These are phyloP conservation scores for Parnassius orleans DNA, from an alignment of 2,888 invertebrate genomes.

Conservation along the genomic window DNA sequence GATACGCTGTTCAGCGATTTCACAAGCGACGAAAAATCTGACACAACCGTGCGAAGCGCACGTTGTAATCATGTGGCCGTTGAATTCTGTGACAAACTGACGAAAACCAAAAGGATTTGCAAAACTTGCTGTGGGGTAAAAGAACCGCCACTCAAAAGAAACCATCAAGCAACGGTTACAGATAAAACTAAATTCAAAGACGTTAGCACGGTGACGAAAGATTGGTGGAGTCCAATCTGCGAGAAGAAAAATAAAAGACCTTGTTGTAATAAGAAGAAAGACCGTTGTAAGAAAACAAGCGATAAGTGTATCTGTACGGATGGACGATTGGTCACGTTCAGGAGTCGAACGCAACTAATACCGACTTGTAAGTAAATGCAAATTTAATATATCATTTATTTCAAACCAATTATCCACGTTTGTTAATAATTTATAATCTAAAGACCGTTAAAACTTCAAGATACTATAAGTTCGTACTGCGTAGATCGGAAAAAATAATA, in stretches of 20 bases:
- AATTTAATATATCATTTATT: too few relatives aligned
- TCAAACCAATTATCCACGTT: too few relatives aligned
- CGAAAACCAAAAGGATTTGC: slow-evolving; percentile 20
- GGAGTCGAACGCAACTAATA: slow-evolving; percentile 50
- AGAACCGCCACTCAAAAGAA: slow-evolving; percentile 38
- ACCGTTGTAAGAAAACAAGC: slow-evolving; percentile 11
- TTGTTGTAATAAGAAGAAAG: slow-evolving; percentile 29
- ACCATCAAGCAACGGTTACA: slow-evolving; percentile 46
- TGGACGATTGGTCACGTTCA: slow-evolving; percentile 49
- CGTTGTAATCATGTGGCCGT: slow-evolving; percentile 43
- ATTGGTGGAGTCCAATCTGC: slow-evolving; percentile 62
- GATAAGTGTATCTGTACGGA: slow-evolving; percentile 38
- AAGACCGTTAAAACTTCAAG: too few relatives aligned
- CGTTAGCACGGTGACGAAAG: slow-evolving; percentile 50
- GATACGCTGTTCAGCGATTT: slow-evolving; percentile 17
- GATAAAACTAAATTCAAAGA: slow-evolving; percentile 41
- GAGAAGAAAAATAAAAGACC: slow-evolving; percentile 41
- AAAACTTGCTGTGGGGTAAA: slow-evolving; percentile 27
- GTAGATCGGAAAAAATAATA: too few relatives aligned
- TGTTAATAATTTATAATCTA: too few relatives aligned
- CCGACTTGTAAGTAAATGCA: slow-evolving; percentile 41
- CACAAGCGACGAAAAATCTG: slow-evolving; percentile 35
- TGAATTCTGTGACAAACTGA: slow-evolving; percentile 32
- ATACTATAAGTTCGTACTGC: too few relatives aligned
- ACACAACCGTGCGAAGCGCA: slow-evolving; percentile 36